Evolutionary conservation across 2,797 vertebrate species (phyloP).

Genomic region (Sebastes variabilis): DNA sequence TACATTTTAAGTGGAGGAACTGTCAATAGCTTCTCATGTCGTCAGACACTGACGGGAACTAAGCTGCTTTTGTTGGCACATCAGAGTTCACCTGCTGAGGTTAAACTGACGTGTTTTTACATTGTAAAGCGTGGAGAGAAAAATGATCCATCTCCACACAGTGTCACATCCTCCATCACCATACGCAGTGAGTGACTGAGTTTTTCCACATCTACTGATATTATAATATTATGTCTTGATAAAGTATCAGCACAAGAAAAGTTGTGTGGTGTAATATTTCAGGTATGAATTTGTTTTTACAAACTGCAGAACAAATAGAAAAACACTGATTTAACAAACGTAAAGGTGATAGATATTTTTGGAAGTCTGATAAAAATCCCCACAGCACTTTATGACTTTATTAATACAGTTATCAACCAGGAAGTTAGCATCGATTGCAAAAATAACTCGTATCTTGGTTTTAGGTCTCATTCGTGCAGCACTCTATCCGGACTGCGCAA

Average conservation of each 20-base stretch:
- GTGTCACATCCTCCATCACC: slow-evolving; percentile 4
- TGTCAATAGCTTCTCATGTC: not conserved
- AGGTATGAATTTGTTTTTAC: not conserved
- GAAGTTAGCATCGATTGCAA: too few species aligned
- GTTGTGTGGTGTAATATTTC: not conserved
- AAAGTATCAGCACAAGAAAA: too few species aligned
- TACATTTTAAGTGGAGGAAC: not conserved
- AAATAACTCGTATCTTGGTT: fast-evolving
- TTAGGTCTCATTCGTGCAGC: too few species aligned
- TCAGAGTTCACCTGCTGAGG: not conserved
- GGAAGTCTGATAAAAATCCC: not conserved
- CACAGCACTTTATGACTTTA: too few species aligned
- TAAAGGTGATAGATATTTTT: not conserved
- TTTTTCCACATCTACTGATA: not conserved
- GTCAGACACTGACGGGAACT: slow-evolving; percentile 12
- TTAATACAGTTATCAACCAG: too few species aligned
- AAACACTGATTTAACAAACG: not conserved
- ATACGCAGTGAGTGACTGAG: slow-evolving; percentile 10
- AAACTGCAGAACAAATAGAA: not conserved
- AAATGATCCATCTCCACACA: not conserved
- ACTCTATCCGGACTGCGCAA: too few species aligned
- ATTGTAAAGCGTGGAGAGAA: not conserved
- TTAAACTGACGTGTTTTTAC: slow-evolving; percentile 41
- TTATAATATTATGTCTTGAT: not conserved
- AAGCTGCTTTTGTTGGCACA: slow-evolving; percentile 2